These are phyloP conservation scores for Agrotis clavis DNA, from an alignment of 2,888 invertebrate species.

Conservation along the genomic window DNA sequence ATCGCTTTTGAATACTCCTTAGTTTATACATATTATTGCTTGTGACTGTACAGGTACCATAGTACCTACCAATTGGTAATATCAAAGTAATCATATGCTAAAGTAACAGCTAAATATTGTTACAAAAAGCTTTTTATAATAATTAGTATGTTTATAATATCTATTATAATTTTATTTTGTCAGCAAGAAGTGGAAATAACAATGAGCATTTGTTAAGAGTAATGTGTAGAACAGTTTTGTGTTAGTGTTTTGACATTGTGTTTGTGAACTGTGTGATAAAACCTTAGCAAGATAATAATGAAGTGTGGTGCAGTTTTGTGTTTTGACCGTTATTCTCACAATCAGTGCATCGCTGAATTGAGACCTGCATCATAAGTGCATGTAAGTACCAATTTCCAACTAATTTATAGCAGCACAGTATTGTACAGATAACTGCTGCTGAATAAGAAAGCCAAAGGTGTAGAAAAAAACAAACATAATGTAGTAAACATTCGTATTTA, in stretches of 20 bases:
- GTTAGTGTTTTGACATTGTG: background rate
- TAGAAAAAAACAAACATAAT: constrained; percentile 87
- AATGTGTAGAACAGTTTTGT: constrained; percentile 4
- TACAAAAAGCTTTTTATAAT: background rate
- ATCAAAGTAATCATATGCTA: background rate
- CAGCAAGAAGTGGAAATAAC: constrained; percentile 1
- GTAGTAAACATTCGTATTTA: constrained; percentile 91
- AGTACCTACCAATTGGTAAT: too few species aligned
- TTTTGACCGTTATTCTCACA: background rate
- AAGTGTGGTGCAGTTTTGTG: constrained; percentile 18
- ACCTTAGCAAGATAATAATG: background rate
- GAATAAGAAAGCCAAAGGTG: constrained; percentile 44
- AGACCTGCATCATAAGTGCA: constrained; percentile 5
- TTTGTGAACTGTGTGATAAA: constrained; percentile 5
- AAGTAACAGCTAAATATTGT: background rate
- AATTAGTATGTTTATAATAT: background rate
- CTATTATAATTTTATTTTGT: constrained; percentile 11
- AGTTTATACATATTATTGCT: too few species aligned
- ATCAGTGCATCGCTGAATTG: background rate
- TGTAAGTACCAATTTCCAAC: constrained; percentile 48
- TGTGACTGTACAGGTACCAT: too few species aligned
- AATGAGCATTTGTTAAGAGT: background rate
- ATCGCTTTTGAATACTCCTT: too few species aligned
- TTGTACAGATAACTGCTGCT: constrained; percentile 19
- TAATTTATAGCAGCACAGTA: constrained; percentile 13